Conservation (phyloP, 2,797 vertebrate genomes). For the Liasis olivaceus region DNA sequence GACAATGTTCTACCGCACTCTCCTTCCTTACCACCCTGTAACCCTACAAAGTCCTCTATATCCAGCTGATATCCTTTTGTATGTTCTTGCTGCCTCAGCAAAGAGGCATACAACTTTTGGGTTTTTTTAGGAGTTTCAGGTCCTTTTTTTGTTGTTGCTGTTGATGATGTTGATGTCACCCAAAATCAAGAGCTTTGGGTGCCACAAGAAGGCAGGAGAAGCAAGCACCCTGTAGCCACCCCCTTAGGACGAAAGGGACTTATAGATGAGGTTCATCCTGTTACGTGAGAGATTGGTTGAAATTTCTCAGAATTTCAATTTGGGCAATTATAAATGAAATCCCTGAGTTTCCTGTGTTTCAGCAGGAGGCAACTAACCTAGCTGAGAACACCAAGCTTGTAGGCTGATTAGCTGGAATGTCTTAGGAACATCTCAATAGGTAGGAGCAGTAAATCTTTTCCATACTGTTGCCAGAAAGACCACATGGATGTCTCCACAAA, state of each 20-base stretch:
- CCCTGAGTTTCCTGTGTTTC: neutral
- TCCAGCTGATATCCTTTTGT: neutral
- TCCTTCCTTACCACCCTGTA: neutral
- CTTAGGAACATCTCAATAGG: neutral
- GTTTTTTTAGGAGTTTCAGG: neutral
- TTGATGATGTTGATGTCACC: neutral
- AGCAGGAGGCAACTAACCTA: neutral
- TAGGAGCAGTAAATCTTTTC: neutral
- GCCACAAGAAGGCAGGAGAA: neutral
- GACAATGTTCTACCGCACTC: neutral
- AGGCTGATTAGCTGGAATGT: neutral
- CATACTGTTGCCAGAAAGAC: neutral
- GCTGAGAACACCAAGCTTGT: neutral
- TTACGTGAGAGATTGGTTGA: neutral
- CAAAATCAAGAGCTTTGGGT: neutral
- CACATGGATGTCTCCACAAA: neutral
- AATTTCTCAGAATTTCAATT: neutral
- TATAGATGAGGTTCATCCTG: neutral
- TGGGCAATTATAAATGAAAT: neutral
- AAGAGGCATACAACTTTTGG: neutral
- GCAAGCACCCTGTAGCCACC: neutral
- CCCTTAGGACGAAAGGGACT: neutral
- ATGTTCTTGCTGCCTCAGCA: neutral
- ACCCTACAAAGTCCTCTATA: neutral
- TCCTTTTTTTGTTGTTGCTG: neutral